A percentile compares a stretch with the other conserved stretches of the same genome.
Conservation (phyloP, 2,888 invertebrate species). For the Torymus texanus region DNA sequence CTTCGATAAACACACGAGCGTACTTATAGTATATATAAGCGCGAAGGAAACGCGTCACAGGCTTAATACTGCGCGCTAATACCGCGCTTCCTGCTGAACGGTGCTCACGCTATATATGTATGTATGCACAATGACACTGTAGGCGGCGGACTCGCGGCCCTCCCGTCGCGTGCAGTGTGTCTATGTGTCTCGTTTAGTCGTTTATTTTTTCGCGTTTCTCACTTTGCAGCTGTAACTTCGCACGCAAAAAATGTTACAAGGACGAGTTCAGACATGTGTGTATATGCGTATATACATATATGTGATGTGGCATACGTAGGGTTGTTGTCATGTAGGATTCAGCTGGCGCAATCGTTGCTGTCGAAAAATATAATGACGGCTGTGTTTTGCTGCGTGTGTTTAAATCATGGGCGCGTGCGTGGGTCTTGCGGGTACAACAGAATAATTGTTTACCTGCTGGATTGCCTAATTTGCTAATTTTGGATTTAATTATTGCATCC, state of each 20-base stretch:
- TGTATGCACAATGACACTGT: conserved; percentile 22
- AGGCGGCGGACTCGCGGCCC: conserved; percentile 6
- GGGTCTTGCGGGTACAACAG: too few relatives aligned
- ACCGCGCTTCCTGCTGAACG: conserved; percentile 19
- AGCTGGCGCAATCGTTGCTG: too few relatives aligned
- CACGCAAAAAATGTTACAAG: conserved; percentile 24
- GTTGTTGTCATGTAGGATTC: too few relatives aligned
- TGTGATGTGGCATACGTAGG: too few relatives aligned
- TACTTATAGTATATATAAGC: background rate
- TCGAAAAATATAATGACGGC: too few relatives aligned
- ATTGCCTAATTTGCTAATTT: too few relatives aligned
- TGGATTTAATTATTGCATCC: too few relatives aligned
- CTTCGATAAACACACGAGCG: background rate
- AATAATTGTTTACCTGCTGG: too few relatives aligned
- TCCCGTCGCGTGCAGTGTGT: background rate
- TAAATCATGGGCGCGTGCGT: too few relatives aligned
- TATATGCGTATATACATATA: too few relatives aligned
- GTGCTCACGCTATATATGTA: background rate
- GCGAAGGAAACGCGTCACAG: conserved; percentile 24
- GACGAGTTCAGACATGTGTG: background rate
- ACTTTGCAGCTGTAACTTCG: background rate
- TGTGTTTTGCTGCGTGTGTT: too few relatives aligned
- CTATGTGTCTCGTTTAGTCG: background rate
- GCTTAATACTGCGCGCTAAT: conserved; percentile 36
- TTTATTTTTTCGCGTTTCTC: background rate